Evolutionary conservation across 2,888 invertebrate genomes (phyloP), one percentile per base, ranked within the genome.

Genomic region (Eulithis testata): DNA sequence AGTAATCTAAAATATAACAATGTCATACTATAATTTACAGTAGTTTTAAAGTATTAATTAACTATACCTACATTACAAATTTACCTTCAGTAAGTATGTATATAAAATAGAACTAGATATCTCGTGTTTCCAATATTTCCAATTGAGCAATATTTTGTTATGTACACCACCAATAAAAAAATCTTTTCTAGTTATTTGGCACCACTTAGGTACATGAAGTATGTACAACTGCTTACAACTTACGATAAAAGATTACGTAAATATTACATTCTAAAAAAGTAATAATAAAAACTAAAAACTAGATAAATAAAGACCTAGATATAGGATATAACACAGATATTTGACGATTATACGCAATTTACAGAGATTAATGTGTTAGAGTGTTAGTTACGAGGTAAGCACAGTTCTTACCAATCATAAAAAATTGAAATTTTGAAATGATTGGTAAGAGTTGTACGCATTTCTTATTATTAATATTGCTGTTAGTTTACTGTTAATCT

Each of bases 171-270:
- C 84, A 81, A 85, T 79, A 62, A 43, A 62, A 64, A 66, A 60
- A 45, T 57, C 55, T 60, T 69, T 36, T 63, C 59, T 63, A 59
- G 65, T 62, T 78, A 81, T 82, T 90, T 90, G 90, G 91, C 91
- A 88, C 90, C 91, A 78, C 73, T 87, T 87, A 91, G 91, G 91
- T 91, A 91, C 91, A 85, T 84, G 76, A 75, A 73, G 79, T 83
- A 84, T 87, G 73, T 84, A 86, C 85, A 88, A 76, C 45, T 64
- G 54, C 63, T 68, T 66, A 69, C n/a, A 4, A 43, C 44, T 56
- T 64, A 64, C 0, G 21, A 8, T 64, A 57, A 44, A 21, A 54
- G 12, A 31, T 27, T 36, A 21, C 57, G 21, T 37, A 45, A 40
- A 36, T 50, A 60, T 21, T 21, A 21, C 21, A 21, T 21, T 21